A percentile compares a stretch with the other conserved stretches of the same genome.
These are phyloP conservation scores for Lepidocolaptes lacrymiger DNA, from an alignment of 2,797 vertebrate genomes.

Conservation along the genomic window DNA sequence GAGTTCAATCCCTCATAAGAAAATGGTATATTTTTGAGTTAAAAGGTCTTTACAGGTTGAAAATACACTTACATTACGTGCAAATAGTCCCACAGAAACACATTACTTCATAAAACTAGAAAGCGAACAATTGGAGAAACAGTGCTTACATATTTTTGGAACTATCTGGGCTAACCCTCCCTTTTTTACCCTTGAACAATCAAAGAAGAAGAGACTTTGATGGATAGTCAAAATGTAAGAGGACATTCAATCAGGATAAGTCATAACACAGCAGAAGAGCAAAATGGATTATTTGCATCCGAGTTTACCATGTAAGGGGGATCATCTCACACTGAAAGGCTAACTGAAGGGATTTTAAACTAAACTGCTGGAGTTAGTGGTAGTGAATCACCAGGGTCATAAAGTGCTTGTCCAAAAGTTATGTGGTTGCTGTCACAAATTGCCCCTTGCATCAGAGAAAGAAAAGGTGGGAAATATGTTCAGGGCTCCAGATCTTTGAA, in stretches of 20 bases:
- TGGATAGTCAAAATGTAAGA: background rate
- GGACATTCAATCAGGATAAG: background rate
- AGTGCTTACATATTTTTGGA: background rate
- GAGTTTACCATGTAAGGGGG: background rate
- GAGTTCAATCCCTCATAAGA: background rate
- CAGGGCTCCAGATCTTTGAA: background rate
- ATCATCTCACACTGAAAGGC: background rate
- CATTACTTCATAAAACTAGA: background rate
- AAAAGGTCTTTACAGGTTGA: background rate
- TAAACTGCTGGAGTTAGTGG: background rate
- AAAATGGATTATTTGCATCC: background rate
- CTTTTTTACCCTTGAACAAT: background rate
- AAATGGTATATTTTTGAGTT: background rate
- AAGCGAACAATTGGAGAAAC: background rate
- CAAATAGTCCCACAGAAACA: background rate
- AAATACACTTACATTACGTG: background rate
- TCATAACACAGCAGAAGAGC: background rate
- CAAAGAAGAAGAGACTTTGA: background rate
- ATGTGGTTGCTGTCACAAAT: background rate
- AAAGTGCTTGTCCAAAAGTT: background rate
- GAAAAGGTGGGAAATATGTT: background rate
- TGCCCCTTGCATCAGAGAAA: background rate
- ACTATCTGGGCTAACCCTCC: background rate
- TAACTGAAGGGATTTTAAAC: slow-evolving; percentile 12
- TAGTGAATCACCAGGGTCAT: slow-evolving; percentile 2